Evolutionary conservation across 2,113 vertebrate genomes (phyloP).

Genomic region (Salvelinus namaycush): DNA sequence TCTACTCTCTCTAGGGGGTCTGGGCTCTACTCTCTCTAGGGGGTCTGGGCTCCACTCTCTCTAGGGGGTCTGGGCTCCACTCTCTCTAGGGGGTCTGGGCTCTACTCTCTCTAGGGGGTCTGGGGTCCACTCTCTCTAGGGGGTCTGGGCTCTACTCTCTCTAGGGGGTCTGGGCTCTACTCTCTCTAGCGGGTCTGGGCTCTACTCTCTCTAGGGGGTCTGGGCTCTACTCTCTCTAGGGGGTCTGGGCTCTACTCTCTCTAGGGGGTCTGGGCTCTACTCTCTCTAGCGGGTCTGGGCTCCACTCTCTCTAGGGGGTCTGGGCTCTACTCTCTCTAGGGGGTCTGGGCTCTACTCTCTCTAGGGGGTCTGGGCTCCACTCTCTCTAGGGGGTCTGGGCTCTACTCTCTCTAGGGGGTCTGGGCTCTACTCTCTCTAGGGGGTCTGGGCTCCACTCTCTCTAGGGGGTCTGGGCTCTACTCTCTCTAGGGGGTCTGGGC

Average conservation of each 20-base stretch:
- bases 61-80: neutral
- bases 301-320: conserved; percentile 7
- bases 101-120: no score
- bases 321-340: neutral
- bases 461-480: conserved; percentile 10
- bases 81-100: conserved; percentile 17
- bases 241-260: neutral
- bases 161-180: neutral
- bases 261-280: conserved; percentile 14
- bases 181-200: conserved; percentile 18
- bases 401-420: conserved; percentile 9
- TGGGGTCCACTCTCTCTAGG: conserved; percentile 2
- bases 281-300: neutral
- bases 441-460: neutral
- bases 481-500: neutral
- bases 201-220: no score
- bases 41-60: neutral
- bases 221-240: no score
- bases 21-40: conserved; percentile 2
- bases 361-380: conserved; percentile 10
- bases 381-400: neutral
- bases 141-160: neutral
- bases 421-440: neutral
- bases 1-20: no score
- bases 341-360: neutral